Evolutionary conservation across 1,140 invertebrate species (phyloP).

Genomic region (Tetraneura akinire): DNA sequence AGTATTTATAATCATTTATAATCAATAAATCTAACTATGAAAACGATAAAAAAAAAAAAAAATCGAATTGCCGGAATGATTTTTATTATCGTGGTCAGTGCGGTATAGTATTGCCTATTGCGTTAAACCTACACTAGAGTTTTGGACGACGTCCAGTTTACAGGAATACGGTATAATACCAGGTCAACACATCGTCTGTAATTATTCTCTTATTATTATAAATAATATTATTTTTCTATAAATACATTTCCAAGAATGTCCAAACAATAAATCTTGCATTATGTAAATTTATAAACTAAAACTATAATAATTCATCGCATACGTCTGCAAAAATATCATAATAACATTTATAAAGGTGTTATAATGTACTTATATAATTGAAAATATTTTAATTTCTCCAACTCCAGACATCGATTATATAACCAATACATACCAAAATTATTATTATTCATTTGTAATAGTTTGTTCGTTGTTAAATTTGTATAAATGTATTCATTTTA

Average conservation of each 20-base stretch:
- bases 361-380: no score
- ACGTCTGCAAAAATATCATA: no score
- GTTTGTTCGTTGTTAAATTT: no score
- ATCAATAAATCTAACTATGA: no score
- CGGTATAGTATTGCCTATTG: not conserved
- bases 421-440: no score
- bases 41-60: no score
- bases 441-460: no score
- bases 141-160: slow-evolving; percentile 14
- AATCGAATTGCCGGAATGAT: not conserved
- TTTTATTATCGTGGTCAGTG: not conserved
- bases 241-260: not conserved
- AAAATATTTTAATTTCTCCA: no score
- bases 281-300: not conserved
- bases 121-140: not conserved
- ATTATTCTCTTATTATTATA: not conserved
- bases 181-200: not conserved
- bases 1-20: no score
- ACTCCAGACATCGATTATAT: no score
- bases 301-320: not conserved
- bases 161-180: not conserved
- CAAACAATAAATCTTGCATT: not conserved
- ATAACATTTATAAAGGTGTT: no score
- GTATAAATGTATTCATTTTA: no score
- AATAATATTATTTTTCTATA: not conserved